phyloP scores from a whole-genome alignment of 2,797 vertebrate genomes.

The Amblyraja radiata region DNA sequence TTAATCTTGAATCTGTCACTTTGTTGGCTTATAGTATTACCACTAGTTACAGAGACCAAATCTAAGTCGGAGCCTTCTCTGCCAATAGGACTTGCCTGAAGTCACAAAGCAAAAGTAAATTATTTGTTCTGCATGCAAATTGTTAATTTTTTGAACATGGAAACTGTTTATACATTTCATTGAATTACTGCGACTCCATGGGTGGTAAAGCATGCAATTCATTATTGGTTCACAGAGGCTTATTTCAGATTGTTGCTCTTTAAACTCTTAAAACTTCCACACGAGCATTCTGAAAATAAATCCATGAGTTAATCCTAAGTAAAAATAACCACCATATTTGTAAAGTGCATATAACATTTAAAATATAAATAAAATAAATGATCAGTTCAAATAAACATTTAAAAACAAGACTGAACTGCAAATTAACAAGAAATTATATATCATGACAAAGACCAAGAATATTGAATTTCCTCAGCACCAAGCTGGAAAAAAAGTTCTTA shows the following conservation, averaged over 20 bases:
- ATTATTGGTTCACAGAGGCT: neutral
- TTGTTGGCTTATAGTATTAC: constrained; percentile 61
- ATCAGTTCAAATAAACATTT: neutral
- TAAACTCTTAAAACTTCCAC: neutral
- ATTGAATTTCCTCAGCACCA: neutral
- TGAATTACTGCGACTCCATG: neutral
- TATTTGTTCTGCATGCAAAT: constrained; percentile 65
- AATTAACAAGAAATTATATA: neutral
- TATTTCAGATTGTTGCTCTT: neutral
- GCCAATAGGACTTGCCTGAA: constrained; percentile 65
- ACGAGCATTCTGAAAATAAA: neutral
- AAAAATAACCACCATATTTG: neutral
- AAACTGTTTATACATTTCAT: neutral
- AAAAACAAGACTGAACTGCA: neutral
- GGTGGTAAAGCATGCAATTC: neutral
- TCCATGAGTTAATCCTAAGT: neutral
- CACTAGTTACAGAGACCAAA: constrained; percentile 59
- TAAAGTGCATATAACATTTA: neutral
- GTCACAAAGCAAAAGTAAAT: constrained; percentile 62
- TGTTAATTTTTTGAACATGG: constrained; percentile 44
- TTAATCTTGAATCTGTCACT: constrained; percentile 58
- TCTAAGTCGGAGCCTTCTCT: constrained; percentile 68
- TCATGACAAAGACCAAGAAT: neutral
- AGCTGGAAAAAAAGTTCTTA: constrained; percentile 57
- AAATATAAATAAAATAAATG: neutral